Evolutionary conservation across 2,888 invertebrate species (phyloP), one percentile per base, ranked within the genome.

Genomic region (Sinotaia quadrata): DNA sequence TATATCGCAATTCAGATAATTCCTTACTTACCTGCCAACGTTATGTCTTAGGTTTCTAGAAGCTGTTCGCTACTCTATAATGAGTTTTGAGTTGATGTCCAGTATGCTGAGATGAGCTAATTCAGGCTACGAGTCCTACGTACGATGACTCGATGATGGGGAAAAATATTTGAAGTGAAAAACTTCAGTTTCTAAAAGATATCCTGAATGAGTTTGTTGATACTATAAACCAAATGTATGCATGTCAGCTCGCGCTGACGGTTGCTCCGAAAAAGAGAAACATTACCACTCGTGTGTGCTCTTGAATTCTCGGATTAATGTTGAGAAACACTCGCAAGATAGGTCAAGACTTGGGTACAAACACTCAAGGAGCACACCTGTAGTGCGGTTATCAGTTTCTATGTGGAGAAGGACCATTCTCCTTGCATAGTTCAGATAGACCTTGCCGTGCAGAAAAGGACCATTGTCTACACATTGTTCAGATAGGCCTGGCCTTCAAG

Each of bases 201-300:
- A 41, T 41, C 10, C 10, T 18, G 10, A 41, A 41, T 12, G 10
- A 15, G 18, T 41, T 18, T 41, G 41, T 41, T 41, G 41, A 41
- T 18, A 41, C 18, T 41, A 15, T 41, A 10, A 10, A 15, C 10
- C 8, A 41, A 41, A 41, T 33, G 58, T 58, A 41, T n/a, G 58
- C 37, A 58, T 58, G 27, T n/a, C 58, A 37, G 18, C 27, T 21
- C 2, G 34, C n/a, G 33, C 21, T 10, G 33, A n/a, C 18, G 10
- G 61, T 61, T 61, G 61, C 51, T 51, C 49, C 36, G 34, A 49
- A 31, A 61, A 61, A 61, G 61, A 61, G 61, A 61, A 61, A 61
- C 61, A 61, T n/a, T 61, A 29, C 49, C 33, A 33, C n/a, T 49
- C 27, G 29, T 54, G 44, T 44, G 0, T 8, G 54, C 18, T 29